Base-by-base conservation (phyloP, 2,888 invertebrate species). In the Leucozona laternaria region DNA sequence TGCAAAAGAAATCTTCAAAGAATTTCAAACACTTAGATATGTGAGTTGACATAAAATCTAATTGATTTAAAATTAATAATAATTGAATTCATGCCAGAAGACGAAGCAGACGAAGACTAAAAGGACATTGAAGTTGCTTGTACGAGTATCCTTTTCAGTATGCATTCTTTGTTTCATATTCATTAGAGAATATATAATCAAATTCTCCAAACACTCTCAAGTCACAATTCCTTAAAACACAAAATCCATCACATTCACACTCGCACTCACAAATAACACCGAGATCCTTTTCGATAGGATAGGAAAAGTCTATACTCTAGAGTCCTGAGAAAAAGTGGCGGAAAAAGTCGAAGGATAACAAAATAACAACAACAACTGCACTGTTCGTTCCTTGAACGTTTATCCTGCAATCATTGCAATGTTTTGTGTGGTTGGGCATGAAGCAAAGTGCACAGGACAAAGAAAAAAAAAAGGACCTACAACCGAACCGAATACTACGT, bases 381-480 rank as follows among this genome's bases (percentile, higher is more conserved):
- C 13, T 72, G 55, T 62, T 73, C 34, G 79, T 60, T 60, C 37
- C 58, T 58, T 60, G 60, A 79, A 73, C 82, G 58, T 79, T 82
- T 79, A 82, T 79, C 79, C 82, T 78, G 79, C 66, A 82, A 82
- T 82, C 82, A 79, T 82, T 82, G 81, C 81, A 71, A 72, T 78
- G 79, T 78, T 78, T 81, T 82, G 78, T 78, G 72, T 72, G 71
- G 82, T 72, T 48, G 50, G 37, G 66, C 62, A 71, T 71, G 81
- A 78, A 58, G 28, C 15, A 68, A 50, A 68, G 68, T 48, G 62
- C 40, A 62, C 22, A 50, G n/a, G 22, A 53, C 64, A 45, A 45
- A n/a, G 34, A 55, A 66, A 43, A 60, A 22, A 55, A 58, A 28
- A 60, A 13, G n/a, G 37, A 66, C 58, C 22, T 37, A 37, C 7